These are phyloP conservation scores for Charanyca ferruginea DNA, from an alignment of 2,888 invertebrate species.

Conservation along the genomic window DNA sequence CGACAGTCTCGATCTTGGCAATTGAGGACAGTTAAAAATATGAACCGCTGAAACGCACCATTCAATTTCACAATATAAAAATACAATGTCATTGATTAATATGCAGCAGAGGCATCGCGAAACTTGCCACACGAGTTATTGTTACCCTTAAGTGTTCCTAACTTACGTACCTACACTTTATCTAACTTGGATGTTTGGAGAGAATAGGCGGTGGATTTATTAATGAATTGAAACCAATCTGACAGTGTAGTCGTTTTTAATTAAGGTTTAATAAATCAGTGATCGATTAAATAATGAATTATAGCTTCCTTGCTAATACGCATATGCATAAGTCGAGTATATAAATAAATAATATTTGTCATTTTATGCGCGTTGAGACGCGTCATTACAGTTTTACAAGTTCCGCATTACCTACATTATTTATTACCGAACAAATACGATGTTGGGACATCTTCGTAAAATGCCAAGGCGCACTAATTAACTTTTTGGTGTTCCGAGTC, in stretches of 20 bases:
- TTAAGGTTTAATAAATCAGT: constrained; percentile 44
- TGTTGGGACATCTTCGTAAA: constrained; percentile 47
- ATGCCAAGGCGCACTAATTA: constrained; percentile 57
- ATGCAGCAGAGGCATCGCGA: constrained; percentile 39
- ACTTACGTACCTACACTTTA: neutral
- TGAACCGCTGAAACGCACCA: constrained; percentile 41
- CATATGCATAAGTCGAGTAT: constrained; percentile 45
- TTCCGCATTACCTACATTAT: constrained; percentile 56
- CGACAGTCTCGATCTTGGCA: constrained; percentile 20
- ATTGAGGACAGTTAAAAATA: constrained; percentile 46
- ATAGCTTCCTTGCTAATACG: constrained; percentile 56
- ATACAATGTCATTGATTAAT: constrained; percentile 43
- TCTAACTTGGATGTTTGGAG: constrained; percentile 23
- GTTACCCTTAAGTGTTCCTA: constrained; percentile 33
- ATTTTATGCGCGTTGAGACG: constrained; percentile 44
- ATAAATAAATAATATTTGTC: constrained; percentile 47
- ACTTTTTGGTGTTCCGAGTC: constrained; percentile 32
- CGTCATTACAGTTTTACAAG: constrained; percentile 45
- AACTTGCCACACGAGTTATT: constrained; percentile 37
- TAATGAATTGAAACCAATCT: constrained; percentile 27
- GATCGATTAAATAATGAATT: constrained; percentile 49
- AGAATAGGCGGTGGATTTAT: constrained; percentile 25
- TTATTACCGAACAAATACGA: constrained; percentile 44
- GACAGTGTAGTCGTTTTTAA: constrained; percentile 28
- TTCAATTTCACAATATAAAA: constrained; percentile 47